A percentile compares a stretch with the other conserved stretches of the same genome.
These are phyloP conservation scores for Sepiola atlantica DNA, from an alignment of 2,888 invertebrate species.

Conservation along the genomic window DNA sequence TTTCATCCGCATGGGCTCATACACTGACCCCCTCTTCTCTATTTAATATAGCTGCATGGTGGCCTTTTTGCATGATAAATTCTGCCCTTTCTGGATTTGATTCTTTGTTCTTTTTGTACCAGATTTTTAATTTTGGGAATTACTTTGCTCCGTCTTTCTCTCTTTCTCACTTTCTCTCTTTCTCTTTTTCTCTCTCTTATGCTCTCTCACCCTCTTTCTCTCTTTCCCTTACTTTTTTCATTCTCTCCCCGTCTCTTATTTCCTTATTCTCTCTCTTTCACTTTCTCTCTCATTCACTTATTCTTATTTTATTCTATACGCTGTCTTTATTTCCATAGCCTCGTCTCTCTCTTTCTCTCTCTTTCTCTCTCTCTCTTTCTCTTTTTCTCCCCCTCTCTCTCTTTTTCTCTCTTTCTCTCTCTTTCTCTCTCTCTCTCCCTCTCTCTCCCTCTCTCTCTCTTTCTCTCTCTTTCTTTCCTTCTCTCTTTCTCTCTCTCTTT, in stretches of 20 bases:
- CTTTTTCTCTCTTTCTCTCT: neutral
- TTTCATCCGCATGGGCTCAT: too few species aligned
- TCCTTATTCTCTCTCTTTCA: neutral
- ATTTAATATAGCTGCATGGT: too few species aligned
- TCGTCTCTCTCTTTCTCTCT: neutral
- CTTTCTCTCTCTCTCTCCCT: neutral
- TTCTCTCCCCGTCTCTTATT: neutral
- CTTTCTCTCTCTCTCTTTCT: neutral
- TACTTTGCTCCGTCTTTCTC: neutral
- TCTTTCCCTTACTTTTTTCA: too few species aligned
- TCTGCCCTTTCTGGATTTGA: too few species aligned
- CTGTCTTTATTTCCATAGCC: neutral
- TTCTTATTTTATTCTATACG: too few species aligned
- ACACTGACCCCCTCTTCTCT: too few species aligned
- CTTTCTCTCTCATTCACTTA: too few species aligned
- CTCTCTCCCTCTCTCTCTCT: neutral
- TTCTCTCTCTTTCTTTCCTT: neutral
- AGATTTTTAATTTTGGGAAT: too few species aligned
- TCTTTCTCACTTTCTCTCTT: neutral
- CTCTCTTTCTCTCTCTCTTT: neutral
- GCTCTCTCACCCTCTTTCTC: too few species aligned
- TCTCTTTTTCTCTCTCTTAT: too few species aligned
- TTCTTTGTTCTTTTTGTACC: too few species aligned
- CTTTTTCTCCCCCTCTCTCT: neutral
- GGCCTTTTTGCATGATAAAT: too few species aligned